These are phyloP conservation scores for Macrotrachela quadricornifera DNA, from an alignment of 1,140 invertebrate species.

Conservation along the genomic window DNA sequence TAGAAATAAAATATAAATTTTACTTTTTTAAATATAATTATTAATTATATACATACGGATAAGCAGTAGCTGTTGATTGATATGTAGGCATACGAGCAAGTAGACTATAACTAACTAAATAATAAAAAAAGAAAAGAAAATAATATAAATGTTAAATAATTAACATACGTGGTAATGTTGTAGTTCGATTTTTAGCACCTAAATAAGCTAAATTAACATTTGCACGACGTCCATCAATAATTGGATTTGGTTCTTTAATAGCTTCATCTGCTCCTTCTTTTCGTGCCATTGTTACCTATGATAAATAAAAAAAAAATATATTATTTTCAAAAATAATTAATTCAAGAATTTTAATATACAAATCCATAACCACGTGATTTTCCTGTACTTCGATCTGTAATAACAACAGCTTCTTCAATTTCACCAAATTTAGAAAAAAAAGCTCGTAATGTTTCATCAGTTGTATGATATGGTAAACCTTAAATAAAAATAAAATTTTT, in stretches of 20 bases:
- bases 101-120: too few relatives aligned
- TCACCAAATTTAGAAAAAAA: constrained; percentile 90
- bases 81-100: too few relatives aligned
- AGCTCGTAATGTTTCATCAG: constrained; percentile 74
- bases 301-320: not conserved
- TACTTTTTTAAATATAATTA: too few relatives aligned
- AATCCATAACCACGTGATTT: constrained; percentile 94
- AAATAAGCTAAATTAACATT: constrained; percentile 93
- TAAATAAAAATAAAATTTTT: too few relatives aligned
- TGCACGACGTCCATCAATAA: constrained; percentile 91
- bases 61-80: too few relatives aligned
- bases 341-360: constrained; percentile 64
- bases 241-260: constrained; percentile 89
- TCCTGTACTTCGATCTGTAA: constrained; percentile 82
- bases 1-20: too few relatives aligned
- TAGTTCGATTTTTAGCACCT: constrained; percentile 71
- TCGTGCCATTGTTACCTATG: constrained; percentile 97
- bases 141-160: too few relatives aligned
- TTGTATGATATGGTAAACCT: constrained; percentile 75
- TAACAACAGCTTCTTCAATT: constrained; percentile 91
- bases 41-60: too few relatives aligned
- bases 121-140: too few relatives aligned
- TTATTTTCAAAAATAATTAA: constrained; percentile 68
- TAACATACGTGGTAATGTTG: not conserved
- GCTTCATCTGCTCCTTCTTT: constrained; percentile 71